A percentile compares a stretch with the other conserved stretches of the same genome.
Evolutionary conservation across 1,140 invertebrate species (phyloP).

Genomic region (Cyclina sinensis): DNA sequence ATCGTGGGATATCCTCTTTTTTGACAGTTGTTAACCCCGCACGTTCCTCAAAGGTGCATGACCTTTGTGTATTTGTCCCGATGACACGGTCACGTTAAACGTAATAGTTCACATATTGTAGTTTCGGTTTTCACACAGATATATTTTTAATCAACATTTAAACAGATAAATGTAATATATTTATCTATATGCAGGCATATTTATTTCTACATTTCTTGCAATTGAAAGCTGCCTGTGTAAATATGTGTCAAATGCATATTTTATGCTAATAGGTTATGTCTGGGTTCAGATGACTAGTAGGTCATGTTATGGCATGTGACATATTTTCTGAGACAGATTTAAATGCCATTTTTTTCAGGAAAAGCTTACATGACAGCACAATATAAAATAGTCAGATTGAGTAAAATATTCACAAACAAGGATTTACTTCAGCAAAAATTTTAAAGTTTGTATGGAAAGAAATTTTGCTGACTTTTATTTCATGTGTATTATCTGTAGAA

Average conservation of each 20-base stretch:
- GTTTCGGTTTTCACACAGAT: conserved; percentile 21
- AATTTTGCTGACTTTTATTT: too few species aligned
- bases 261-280: conserved; percentile 81
- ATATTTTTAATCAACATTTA: too few species aligned
- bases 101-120: conserved; percentile 14
- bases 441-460: too few species aligned
- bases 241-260: conserved; percentile 82
- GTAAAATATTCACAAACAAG: too few species aligned
- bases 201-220: neutral
- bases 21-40: conserved; percentile 36
- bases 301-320: conserved; percentile 43
- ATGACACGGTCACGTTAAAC: conserved; percentile 74
- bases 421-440: too few species aligned
- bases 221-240: neutral
- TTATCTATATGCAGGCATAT: neutral
- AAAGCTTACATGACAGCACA: too few species aligned
- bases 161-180: too few species aligned
- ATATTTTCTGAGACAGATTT: neutral
- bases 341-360: too few species aligned
- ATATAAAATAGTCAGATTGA: too few species aligned
- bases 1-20: neutral
- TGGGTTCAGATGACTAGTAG: conserved; percentile 48
- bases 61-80: conserved; percentile 79
- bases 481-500: too few species aligned
- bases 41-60: conserved; percentile 76